A percentile compares a stretch with the other conserved stretches of the same genome.
Conservation (phyloP, 2,797 vertebrate species). For the Buceros bicornis region DNA sequence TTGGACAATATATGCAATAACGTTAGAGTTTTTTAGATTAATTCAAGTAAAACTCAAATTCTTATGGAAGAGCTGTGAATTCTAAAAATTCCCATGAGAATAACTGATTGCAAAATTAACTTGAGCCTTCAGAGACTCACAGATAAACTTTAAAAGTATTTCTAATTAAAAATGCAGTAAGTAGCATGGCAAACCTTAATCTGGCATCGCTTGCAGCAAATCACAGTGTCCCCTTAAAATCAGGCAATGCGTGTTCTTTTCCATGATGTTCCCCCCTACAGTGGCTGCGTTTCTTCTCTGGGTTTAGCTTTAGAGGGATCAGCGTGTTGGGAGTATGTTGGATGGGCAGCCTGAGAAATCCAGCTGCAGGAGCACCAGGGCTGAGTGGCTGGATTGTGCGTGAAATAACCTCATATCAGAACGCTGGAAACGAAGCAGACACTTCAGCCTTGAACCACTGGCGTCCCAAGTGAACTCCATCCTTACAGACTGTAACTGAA, state of each 20-base stretch:
- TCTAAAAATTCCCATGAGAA: background rate
- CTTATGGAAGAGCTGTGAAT: background rate
- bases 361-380: background rate
- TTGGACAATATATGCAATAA: background rate
- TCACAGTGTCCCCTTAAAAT: background rate
- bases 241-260: background rate
- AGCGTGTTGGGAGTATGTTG: background rate
- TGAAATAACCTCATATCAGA: background rate
- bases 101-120: background rate
- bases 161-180: background rate
- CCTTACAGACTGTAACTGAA: rapidly evolving
- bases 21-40: background rate
- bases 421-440: background rate
- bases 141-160: background rate
- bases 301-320: background rate
- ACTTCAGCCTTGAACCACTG: background rate
- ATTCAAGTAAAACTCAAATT: background rate
- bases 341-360: background rate
- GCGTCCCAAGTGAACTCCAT: rapidly evolving
- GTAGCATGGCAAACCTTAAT: background rate
- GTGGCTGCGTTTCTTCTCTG: background rate
- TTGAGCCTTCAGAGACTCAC: background rate
- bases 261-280: background rate
- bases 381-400: background rate
- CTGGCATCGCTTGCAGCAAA: background rate